Evolutionary conservation across 2,888 invertebrate genomes (phyloP), one percentile per base, ranked within the genome.

Genomic region (Fabriciana adippe): DNA sequence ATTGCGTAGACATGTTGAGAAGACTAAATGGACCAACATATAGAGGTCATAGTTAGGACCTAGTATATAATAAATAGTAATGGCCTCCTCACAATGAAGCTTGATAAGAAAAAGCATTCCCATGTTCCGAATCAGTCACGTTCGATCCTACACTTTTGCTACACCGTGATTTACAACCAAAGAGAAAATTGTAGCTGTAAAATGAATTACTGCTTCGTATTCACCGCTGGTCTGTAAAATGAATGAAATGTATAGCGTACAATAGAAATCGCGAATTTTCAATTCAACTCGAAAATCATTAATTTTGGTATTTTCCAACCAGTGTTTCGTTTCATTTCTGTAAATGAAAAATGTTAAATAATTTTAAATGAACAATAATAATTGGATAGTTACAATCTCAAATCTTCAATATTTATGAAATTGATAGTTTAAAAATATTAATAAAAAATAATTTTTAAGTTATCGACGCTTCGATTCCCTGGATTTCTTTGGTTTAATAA

Each of bases 71-170:
- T 59, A 59, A 59, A 59, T 59, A 48, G 59, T 59, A 59, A 59
- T 59, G 48, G 48, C 59, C 31, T 51, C 51, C 50, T 51, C 48
- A 48, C 55, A 48, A 64, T 56, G 55, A 50, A 16, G 14, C n/a
- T 64, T 50, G 64, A 50, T 56, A 64, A 64, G 57, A 53, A 65
- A 41, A 65, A 59, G 65, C 59, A 54, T 65, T 65, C 53, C 53
- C 65, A 59, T 65, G 65, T 65, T 65, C 26, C 6, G 31, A 59
- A 65, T 59, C 56, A 59, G 65, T 65, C 65, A 65, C 65, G 65
- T 65, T 65, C 59, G 65, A 65, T 65, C 47, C 26, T 16, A 65
- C 59, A 45, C 59, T 66, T 64, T 57, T 26, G 26, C 53, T 35
- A 15, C n/a, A 47, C 47, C 51, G 59, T 66, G 59, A 66, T 66